Evolutionary conservation across 2,888 invertebrate species (phyloP).

Genomic region (Drosophila macrospina): DNA sequence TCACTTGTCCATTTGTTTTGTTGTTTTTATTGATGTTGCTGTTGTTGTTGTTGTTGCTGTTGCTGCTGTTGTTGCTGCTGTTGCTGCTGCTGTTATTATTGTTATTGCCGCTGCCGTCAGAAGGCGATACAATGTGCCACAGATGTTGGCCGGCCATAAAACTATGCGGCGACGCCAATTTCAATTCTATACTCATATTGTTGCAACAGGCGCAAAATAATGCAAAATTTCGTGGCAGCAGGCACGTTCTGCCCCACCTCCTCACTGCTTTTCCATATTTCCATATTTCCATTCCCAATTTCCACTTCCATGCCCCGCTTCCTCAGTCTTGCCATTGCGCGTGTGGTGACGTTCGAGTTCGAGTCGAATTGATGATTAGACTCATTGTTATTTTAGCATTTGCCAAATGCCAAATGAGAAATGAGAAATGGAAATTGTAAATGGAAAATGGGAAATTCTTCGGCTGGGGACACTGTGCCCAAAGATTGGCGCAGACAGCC

Average conservation of each 20-base stretch:
- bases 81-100: slow-evolving; percentile 12
- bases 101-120: slow-evolving; percentile 45
- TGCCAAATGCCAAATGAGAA: slow-evolving; percentile 19
- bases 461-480: slow-evolving; percentile 2
- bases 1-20: slow-evolving; percentile 38
- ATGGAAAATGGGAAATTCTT: not conserved
- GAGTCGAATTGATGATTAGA: slow-evolving; percentile 7
- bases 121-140: slow-evolving; percentile 59
- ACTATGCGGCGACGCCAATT: slow-evolving; percentile 50
- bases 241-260: slow-evolving; percentile 34
- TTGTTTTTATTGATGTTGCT: slow-evolving; percentile 1
- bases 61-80: slow-evolving; percentile 7
- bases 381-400: slow-evolving; percentile 23
- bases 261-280: not conserved
- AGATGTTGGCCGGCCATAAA: slow-evolving; percentile 59
- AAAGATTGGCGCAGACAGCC: slow-evolving; percentile 47
- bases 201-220: slow-evolving; percentile 46
- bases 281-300: not conserved
- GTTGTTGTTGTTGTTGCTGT: not conserved
- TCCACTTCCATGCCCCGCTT: slow-evolving; percentile 2
- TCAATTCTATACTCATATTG: slow-evolving; percentile 39
- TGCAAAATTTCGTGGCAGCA: slow-evolving; percentile 42
- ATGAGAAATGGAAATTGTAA: slow-evolving; percentile 10
- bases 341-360: slow-evolving; percentile 43
- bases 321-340: slow-evolving; percentile 25